Evolutionary conservation across 2,797 vertebrate species (phyloP), one percentile per base, ranked within the genome.

Genomic region (Crax fasciolata): DNA sequence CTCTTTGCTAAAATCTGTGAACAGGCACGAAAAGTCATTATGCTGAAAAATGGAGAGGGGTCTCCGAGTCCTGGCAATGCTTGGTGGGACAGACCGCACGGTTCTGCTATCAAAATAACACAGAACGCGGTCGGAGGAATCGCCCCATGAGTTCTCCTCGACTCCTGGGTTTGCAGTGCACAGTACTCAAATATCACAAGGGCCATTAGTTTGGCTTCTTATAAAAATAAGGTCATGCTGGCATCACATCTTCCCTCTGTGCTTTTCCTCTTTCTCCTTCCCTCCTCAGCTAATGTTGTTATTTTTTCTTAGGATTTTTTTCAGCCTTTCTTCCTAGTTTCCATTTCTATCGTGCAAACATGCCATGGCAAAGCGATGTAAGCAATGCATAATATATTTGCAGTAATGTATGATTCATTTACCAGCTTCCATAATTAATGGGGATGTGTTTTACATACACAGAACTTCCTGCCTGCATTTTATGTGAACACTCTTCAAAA

Each of bases 341-440:
- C 88, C 74, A 10, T 93, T 95, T 95, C 90, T 93, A 52, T 87
- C 66, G 2, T 87, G 94, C 92, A 96, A 96, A 89, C 89, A 85
- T 68, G 75, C 89, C 93, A 89, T 0, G 3, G 87, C 55, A 94
- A 91, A 96, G 87, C 77, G 7, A 91, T 93, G 96, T 96, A 96
- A 95, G 92, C 82, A 94, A 97, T 96, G 91, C 93, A 96, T 96
- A 91, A 96, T 97, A 94, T 94, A 97, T 96, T 94, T 84, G 77
- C 91, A 95, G 94, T 94, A 95, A 95, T 96, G 83, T 95, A 96
- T 96, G 94, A 97, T 96, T 96, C 87, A 96, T 96, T 95, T 97
- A 91, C 92, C 55, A 38, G 78, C 86, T 93, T 97, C 87, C 95
- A 96, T 97, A 97, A 96, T 97, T 96, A 91, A 96, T 96, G 79